Conservation (phyloP, 53 echinoderm and acorn worm species). For the Crossaster papposus region DNA sequence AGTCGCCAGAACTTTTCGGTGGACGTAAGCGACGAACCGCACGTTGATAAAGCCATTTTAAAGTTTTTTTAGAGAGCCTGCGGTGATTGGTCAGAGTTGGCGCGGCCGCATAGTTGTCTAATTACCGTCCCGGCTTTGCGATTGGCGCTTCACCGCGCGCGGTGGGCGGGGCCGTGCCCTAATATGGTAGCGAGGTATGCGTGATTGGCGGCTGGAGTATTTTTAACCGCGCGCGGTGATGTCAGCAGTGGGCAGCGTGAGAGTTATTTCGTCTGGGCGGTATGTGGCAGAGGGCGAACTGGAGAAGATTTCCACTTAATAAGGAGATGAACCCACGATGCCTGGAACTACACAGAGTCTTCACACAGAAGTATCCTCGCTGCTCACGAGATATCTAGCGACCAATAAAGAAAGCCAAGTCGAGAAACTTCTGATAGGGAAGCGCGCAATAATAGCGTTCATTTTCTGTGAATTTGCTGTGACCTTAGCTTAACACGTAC, state of each 20-base stretch:
- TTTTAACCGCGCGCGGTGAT: slow-evolving; percentile 37
- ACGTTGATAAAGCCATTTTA: slow-evolving; percentile 4
- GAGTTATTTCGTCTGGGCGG: slow-evolving; percentile 40
- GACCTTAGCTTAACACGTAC: too few relatives aligned
- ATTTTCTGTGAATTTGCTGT: too few relatives aligned
- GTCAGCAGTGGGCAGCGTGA: slow-evolving; percentile 52
- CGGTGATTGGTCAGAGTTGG: slow-evolving; percentile 30
- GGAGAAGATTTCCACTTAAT: slow-evolving; percentile 49
- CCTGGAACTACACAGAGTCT: neutral
- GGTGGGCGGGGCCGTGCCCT: slow-evolving; percentile 27
- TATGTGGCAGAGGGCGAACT: slow-evolving; percentile 27
- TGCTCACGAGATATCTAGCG: too few relatives aligned
- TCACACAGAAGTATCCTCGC: too few relatives aligned
- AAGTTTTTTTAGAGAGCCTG: neutral
- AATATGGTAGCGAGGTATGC: slow-evolving; percentile 42
- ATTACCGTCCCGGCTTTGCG: neutral
- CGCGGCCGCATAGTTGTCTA: slow-evolving; percentile 44
- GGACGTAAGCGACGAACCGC: neutral
- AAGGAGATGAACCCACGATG: slow-evolving; percentile 37
- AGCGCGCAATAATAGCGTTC: too few relatives aligned
- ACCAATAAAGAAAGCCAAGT: too few relatives aligned
- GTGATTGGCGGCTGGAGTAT: slow-evolving; percentile 23
- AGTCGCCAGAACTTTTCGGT: neutral
- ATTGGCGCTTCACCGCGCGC: neutral
- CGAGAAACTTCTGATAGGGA: too few relatives aligned